Evolutionary conservation across 2,888 invertebrate genomes (phyloP), one percentile per base, ranked within the genome.

Genomic region (Microctonus brassicae): DNA sequence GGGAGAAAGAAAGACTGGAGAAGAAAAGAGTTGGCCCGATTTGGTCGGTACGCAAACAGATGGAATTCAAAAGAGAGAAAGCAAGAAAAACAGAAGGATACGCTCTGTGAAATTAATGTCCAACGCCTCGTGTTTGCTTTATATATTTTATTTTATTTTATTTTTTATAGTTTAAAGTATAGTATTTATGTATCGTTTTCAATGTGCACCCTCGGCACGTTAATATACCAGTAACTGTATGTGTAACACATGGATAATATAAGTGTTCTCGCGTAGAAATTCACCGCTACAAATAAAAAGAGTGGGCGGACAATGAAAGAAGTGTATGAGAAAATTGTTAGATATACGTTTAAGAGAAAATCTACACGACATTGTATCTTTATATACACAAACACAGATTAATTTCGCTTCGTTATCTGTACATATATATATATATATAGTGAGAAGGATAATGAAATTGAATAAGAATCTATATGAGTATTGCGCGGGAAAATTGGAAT

Each of bases 101-200:
- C 64, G 57, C 70, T 70, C 60, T 64, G 64, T 42, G 17, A 70
- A 70, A 70, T 70, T 70, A 70, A 70, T 70, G 70, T 70, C 58
- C 70, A 64, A 70, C 58, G 70, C 63, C 62, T 63, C 58, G 39
- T 24, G n/a, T n/a, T 39, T 64, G 42, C 47, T 17, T 47, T 64
- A 33, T 42, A 42, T 13, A 36, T 55, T n/a, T 39, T 36, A 52
- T 61, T 70, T 64, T 47, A 26, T 47, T 33, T 63, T 39, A 62
- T 39, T 42, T 47, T 47, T 33, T 62, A 24, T 52, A 68, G 4
- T 29, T 7, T 7, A 5, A 29, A 3, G 7, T 63, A 55, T 39
- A 55, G 55, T 29, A 64, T 26, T 64, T 64, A 64, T 33, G 9
- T 64, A 47, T 64, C 29, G 20, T 26, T 58, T 58, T 58, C 11